Percentiles rank a stretch among this genome's conserved stretches.
Evolutionary conservation across 2,113 vertebrate species (phyloP).

Genomic region (Oncorhynchus masou): DNA sequence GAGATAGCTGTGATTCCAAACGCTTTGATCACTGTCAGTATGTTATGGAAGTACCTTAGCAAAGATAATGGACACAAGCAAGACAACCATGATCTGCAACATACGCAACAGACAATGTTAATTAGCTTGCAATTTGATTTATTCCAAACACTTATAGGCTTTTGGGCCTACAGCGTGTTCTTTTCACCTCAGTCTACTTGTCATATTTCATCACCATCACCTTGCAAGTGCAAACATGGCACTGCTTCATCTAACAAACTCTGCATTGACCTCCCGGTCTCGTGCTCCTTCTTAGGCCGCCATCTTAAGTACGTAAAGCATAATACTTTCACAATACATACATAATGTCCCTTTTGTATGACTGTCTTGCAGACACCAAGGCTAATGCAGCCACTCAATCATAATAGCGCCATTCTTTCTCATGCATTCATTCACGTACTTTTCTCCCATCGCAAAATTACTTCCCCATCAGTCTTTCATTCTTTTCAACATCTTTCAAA

Average conservation of each 20-base stretch:
- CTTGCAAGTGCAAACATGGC: slow-evolving; percentile 45
- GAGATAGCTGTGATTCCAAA: too few species aligned
- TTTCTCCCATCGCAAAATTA: slow-evolving; percentile 47
- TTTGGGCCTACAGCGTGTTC: slow-evolving; percentile 51
- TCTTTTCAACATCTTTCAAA: slow-evolving; percentile 9
- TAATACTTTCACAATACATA: slow-evolving; percentile 19
- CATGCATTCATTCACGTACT: slow-evolving; percentile 40
- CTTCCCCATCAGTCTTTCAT: slow-evolving; percentile 1
- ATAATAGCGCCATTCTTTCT: slow-evolving; percentile 5
- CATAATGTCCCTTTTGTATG: slow-evolving; percentile 7
- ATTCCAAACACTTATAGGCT: slow-evolving; percentile 59
- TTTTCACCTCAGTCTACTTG: slow-evolving; percentile 18
- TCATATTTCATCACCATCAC: slow-evolving; percentile 42
- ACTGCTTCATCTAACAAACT: slow-evolving; percentile 44
- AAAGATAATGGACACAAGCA: neutral
- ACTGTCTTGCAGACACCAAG: neutral
- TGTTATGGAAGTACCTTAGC: too few species aligned
- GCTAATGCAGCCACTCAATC: slow-evolving; percentile 17
- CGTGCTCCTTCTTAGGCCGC: slow-evolving; percentile 32
- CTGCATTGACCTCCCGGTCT: slow-evolving; percentile 39
- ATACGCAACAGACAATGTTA: slow-evolving; percentile 35
- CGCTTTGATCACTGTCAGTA: too few species aligned
- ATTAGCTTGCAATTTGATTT: slow-evolving; percentile 60
- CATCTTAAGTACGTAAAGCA: slow-evolving; percentile 18
- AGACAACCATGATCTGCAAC: too few species aligned